Percentiles rank a stretch among this genome's conserved stretches.
phyloP scores from a whole-genome alignment of 2,888 invertebrate genomes.

The Oscheius myriophilus region DNA sequence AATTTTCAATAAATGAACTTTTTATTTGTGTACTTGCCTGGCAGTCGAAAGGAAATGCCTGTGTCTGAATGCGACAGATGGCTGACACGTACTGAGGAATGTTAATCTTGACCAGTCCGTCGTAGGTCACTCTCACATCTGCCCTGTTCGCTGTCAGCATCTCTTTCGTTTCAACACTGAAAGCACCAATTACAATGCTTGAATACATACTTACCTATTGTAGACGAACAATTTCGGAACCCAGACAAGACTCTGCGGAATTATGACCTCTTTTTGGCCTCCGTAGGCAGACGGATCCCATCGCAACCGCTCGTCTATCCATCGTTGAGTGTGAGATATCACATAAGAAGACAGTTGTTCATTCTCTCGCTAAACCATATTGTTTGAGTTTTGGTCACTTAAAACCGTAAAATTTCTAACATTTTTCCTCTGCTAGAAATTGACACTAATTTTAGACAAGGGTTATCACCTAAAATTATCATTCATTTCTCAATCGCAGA shows the following conservation, averaged over 20 bases:
- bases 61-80: constrained; percentile 63
- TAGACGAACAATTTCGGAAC: constrained; percentile 67
- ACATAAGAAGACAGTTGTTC: constrained; percentile 65
- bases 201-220: constrained; percentile 41
- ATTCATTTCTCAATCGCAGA: too few relatives aligned
- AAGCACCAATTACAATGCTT: constrained; percentile 3
- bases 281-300: constrained; percentile 52
- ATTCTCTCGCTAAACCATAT: constrained; percentile 56
- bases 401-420: too few relatives aligned
- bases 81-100: constrained; percentile 66
- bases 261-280: constrained; percentile 54
- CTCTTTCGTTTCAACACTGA: constrained; percentile 63
- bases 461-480: too few relatives aligned
- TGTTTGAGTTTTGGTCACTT: background rate
- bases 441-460: too few relatives aligned
- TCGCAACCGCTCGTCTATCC: constrained; percentile 44
- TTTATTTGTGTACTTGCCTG: too few relatives aligned
- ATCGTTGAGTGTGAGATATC: constrained; percentile 59
- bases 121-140: constrained; percentile 53
- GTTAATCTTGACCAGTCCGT: constrained; percentile 49
- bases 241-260: constrained; percentile 64
- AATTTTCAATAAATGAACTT: constrained; percentile 1
- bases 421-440: too few relatives aligned
- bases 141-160: constrained; percentile 62
- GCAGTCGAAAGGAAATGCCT: constrained; percentile 60